Conservation (phyloP, 2,113 vertebrate genomes). For the Plectropomus leopardus region DNA sequence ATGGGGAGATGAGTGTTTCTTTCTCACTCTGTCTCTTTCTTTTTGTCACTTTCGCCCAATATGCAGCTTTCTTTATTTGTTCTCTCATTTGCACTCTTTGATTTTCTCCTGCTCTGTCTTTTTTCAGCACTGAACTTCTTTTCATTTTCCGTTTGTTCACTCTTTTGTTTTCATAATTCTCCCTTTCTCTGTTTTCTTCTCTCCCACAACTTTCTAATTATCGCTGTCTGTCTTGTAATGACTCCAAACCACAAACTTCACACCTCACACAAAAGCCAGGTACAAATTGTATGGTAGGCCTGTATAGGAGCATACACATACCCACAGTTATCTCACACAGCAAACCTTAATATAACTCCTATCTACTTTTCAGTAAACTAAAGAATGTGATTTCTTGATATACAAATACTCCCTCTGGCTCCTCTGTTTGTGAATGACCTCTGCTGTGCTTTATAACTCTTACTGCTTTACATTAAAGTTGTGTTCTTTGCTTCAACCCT, state of each 20-base stretch:
- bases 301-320: background rate
- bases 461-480: background rate
- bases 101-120: background rate
- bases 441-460: background rate
- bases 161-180: background rate
- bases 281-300: background rate
- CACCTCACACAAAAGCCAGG: conserved; percentile 19
- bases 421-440: background rate
- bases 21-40: background rate
- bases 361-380: background rate
- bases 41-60: conserved; percentile 21
- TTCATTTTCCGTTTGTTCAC: background rate
- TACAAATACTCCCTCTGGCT: background rate
- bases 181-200: conserved; percentile 12
- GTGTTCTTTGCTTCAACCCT: background rate
- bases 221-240: background rate
- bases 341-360: background rate
- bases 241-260: conserved; percentile 41
- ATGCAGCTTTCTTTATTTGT: conserved; percentile 5
- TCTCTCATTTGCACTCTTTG: background rate
- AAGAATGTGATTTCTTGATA: background rate
- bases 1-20: conserved; percentile 52
- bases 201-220: conserved; percentile 57
- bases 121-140: background rate
- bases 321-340: background rate